A percentile compares a stretch with the other conserved stretches of the same genome.
Conservation (phyloP, 2,797 vertebrate genomes). For the Silurus lanzhouensis region DNA sequence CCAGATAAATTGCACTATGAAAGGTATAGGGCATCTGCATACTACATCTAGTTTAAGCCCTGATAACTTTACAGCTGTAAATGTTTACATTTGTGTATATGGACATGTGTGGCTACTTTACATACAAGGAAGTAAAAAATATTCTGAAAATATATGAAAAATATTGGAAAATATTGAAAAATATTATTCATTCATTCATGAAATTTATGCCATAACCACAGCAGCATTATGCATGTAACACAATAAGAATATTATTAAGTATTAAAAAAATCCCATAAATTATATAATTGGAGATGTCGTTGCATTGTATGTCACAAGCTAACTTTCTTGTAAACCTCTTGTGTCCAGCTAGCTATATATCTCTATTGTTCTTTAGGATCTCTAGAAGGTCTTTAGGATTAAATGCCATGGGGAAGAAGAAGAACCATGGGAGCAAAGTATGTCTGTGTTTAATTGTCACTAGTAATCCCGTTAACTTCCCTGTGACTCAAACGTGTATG, state of each 20-base stretch:
- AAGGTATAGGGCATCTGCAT: not conserved
- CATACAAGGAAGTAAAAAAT: slow-evolving; percentile 61
- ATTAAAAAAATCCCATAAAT: slow-evolving; percentile 6
- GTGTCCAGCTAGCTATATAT: not conserved
- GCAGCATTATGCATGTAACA: slow-evolving; percentile 26
- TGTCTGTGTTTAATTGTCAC: slow-evolving; percentile 80
- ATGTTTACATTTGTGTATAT: slow-evolving; percentile 22
- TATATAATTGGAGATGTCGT: slow-evolving; percentile 1
- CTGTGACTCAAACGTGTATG: slow-evolving; percentile 80
- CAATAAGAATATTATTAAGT: slow-evolving; percentile 19
- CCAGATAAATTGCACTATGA: not conserved
- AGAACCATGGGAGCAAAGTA: slow-evolving; percentile 42
- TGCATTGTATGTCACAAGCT: slow-evolving; percentile 8
- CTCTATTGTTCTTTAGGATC: not conserved
- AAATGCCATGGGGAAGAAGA: slow-evolving; percentile 32
- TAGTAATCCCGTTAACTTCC: slow-evolving; percentile 82
- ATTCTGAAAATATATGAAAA: too few species aligned
- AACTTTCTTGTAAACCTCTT: slow-evolving; percentile 8
- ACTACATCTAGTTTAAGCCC: not conserved
- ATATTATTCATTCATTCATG: slow-evolving; percentile 62
- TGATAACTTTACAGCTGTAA: not conserved
- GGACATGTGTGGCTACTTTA: slow-evolving; percentile 18
- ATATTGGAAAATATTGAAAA: too few species aligned
- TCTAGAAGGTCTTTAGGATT: slow-evolving; percentile 8
- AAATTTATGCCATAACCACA: slow-evolving; percentile 70